Percentiles rank a stretch among this genome's conserved stretches.
Conservation (phyloP, 2,888 invertebrate genomes). For the Cheilosia grossa region DNA sequence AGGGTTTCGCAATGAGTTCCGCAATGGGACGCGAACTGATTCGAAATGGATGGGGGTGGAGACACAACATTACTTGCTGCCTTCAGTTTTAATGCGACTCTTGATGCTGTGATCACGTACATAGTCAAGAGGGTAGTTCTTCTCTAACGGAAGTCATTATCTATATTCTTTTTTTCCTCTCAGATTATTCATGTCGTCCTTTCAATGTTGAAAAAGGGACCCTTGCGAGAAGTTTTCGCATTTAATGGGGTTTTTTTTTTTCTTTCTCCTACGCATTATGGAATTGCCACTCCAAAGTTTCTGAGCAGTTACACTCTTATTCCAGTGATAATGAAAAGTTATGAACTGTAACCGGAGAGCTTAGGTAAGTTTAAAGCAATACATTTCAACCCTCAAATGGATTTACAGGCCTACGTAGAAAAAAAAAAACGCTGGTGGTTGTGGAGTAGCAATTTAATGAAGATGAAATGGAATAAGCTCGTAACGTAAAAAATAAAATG, state of each 20-base stretch:
- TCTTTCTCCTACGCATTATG: slow-evolving; percentile 21
- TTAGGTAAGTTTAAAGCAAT: neutral
- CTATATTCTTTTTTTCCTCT: slow-evolving; percentile 19
- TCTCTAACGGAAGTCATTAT: slow-evolving; percentile 67
- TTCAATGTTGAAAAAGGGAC: slow-evolving; percentile 17
- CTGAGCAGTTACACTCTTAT: slow-evolving; percentile 57
- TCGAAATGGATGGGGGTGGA: slow-evolving; percentile 10
- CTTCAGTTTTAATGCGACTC: slow-evolving; percentile 49
- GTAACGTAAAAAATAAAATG: slow-evolving; percentile 26
- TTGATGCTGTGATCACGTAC: slow-evolving; percentile 56
- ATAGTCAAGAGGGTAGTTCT: slow-evolving; percentile 25
- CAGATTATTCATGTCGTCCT: neutral
- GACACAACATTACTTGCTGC: slow-evolving; percentile 17
- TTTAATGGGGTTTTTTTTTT: slow-evolving; percentile 35
- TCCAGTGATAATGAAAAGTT: slow-evolving; percentile 68
- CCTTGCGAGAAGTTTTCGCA: slow-evolving; percentile 53
- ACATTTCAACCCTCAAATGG: neutral
- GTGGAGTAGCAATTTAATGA: neutral
- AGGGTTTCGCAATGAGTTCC: slow-evolving; percentile 45
- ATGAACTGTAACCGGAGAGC: slow-evolving; percentile 63
- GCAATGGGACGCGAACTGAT: slow-evolving; percentile 33
- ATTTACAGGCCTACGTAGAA: slow-evolving; percentile 19
- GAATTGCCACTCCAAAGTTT: slow-evolving; percentile 35
- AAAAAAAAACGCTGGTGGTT: neutral
- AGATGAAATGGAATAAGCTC: slow-evolving; percentile 48